These are phyloP conservation scores for Mormyrus iriodes DNA, from an alignment of 2,113 vertebrate species.

Conservation along the genomic window DNA sequence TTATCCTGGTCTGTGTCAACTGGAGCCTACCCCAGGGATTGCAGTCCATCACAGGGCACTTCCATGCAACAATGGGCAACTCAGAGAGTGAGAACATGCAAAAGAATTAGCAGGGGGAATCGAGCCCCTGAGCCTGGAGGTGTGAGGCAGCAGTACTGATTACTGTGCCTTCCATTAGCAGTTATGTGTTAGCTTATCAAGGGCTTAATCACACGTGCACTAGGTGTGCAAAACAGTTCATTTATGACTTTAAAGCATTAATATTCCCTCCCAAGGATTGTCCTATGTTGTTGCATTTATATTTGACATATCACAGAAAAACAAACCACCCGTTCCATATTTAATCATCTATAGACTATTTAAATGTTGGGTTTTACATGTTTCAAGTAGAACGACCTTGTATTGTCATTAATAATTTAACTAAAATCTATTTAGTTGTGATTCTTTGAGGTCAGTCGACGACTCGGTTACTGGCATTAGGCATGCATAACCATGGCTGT, in stretches of 20 bases:
- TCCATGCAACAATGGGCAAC: neutral
- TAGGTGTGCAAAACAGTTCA: neutral
- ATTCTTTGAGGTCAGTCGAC: neutral
- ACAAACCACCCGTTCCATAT: neutral
- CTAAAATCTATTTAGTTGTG: neutral
- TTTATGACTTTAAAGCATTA: neutral
- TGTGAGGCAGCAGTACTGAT: neutral
- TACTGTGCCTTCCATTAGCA: neutral
- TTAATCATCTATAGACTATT: neutral
- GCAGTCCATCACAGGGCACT: too few relatives aligned
- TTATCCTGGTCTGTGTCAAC: neutral
- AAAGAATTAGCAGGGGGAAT: neutral
- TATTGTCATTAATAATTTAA: neutral
- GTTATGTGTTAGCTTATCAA: neutral
- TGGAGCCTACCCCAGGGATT: neutral
- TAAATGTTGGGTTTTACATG: conserved; percentile 7
- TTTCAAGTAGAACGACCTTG: neutral
- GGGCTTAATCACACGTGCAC: neutral
- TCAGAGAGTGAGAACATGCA: neutral
- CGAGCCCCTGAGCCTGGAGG: neutral
- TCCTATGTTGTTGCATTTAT: neutral
- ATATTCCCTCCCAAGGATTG: neutral
- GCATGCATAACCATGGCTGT: neutral
- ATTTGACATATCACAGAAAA: neutral
- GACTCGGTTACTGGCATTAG: neutral